These are phyloP conservation scores for Thermophis baileyi DNA, from an alignment of 2,113 vertebrate genomes.

Conservation along the genomic window DNA sequence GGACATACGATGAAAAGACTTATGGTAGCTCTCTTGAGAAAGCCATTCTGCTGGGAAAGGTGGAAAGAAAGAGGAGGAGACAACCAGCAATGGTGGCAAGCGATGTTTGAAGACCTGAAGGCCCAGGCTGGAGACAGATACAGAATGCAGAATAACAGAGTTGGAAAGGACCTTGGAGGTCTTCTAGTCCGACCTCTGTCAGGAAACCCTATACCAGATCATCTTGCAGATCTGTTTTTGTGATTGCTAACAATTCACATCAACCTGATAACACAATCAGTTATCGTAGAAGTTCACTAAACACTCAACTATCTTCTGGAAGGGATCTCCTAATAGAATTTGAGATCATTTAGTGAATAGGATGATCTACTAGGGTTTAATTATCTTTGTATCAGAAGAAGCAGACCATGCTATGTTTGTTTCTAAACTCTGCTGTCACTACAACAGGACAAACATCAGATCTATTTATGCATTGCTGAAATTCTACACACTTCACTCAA, in stretches of 20 bases:
- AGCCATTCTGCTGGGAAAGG: too few relatives aligned
- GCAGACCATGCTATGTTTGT: not conserved
- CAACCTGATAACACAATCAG: not conserved
- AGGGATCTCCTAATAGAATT: not conserved
- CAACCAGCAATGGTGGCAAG: too few relatives aligned
- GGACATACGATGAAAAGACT: too few relatives aligned
- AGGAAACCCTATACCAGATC: not conserved
- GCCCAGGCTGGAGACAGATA: not conserved
- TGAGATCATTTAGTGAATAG: not conserved
- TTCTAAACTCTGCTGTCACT: not conserved
- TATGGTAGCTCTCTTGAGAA: too few relatives aligned
- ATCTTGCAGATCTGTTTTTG: not conserved
- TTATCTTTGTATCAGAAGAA: not conserved
- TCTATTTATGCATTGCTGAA: conserved; percentile 1
- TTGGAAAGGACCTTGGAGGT: too few relatives aligned
- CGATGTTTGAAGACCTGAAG: too few relatives aligned
- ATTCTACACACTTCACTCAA: conserved; percentile 27
- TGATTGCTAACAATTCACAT: not conserved
- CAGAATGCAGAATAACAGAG: too few relatives aligned
- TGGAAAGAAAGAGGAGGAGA: too few relatives aligned
- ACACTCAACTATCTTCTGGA: not conserved
- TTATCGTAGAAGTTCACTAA: not conserved
- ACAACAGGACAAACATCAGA: not conserved
- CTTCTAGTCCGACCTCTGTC: too few relatives aligned
- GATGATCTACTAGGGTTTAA: not conserved